Base-by-base conservation (phyloP, 2,888 invertebrate genomes). In the Erebia ligea region DNA sequence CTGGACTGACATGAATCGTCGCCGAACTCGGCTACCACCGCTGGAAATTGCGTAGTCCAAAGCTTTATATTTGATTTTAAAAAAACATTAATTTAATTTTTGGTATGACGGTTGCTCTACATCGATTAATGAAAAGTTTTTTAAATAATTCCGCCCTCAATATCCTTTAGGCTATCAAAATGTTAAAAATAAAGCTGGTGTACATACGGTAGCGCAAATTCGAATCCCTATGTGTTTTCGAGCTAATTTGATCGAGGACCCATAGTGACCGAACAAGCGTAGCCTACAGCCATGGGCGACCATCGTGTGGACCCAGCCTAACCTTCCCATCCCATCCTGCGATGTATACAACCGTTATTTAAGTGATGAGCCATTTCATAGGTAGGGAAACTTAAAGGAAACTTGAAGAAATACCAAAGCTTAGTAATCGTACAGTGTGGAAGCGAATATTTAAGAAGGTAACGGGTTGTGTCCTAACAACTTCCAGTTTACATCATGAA, bases 211-310 rank as follows among this genome's bases (percentile, higher is more conserved):
- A 92, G 75, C 87, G 84, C 84, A 78, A 82, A 77, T 85, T 78
- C 79, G 82, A 79, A 73, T 81, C 83, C 77, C 74, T 84, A 73
- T 78, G 81, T 78, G 77, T 81, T 79, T 76, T 76, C 81, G 81
- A 76, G 77, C 74, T 70, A n/a, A 4, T 19, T 17, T 67, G 69
- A 78, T 75, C 83, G 79, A 71, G 77, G 75, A 85, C 74, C 76
- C 78, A 76, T 76, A 84, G 79, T 78, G 87, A 79, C 73, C 81
- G 82, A 79, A 87, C 80, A 68, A 81, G 88, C 83, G 92, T 80
- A 93, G 92, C 80, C 86, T 77, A 82, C 88, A 92, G 92, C 92
- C 92, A 88, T 74, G 84, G 88, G 86, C 89, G 88, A 80, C 85
- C 86, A 85, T 86, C 86, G 83, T 79, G 78, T 81, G 85, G 86